phyloP scores from a whole-genome alignment of 2,113 vertebrate species.

The Oryzias javanicus region DNA sequence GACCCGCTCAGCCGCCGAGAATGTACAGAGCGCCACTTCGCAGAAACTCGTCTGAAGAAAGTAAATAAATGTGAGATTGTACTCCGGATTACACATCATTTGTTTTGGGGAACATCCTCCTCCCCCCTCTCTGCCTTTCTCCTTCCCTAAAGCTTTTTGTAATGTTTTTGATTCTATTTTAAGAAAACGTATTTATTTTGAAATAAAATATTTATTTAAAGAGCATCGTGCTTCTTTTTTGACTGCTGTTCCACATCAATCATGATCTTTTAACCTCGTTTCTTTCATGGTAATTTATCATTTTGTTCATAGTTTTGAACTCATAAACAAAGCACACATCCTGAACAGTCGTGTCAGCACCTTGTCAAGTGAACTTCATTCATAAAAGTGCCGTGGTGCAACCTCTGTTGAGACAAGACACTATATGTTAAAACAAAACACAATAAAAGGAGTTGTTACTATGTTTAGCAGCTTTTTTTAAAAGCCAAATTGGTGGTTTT shows the following conservation, averaged over 20 bases:
- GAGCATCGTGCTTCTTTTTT: slow-evolving; percentile 28
- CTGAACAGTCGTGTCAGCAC: too few species aligned
- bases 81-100: slow-evolving; percentile 64
- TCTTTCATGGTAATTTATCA: too few species aligned
- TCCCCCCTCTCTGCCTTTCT: slow-evolving; percentile 30
- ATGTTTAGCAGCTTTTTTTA: too few species aligned
- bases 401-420: too few species aligned
- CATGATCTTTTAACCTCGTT: too few species aligned
- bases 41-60: slow-evolving; percentile 62
- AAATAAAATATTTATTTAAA: slow-evolving; percentile 86
- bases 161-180: slow-evolving; percentile 82
- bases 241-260: neutral
- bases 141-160: slow-evolving; percentile 72
- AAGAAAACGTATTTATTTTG: slow-evolving; percentile 85
- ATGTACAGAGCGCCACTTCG: slow-evolving; percentile 61
- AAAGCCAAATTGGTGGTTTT: too few species aligned
- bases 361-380: too few species aligned
- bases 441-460: too few species aligned
- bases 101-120: slow-evolving; percentile 49
- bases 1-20: slow-evolving; percentile 54
- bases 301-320: too few species aligned
- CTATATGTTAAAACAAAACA: too few species aligned
- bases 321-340: too few species aligned
- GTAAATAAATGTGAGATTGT: slow-evolving; percentile 68
- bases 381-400: too few species aligned